phyloP scores from a whole-genome alignment of 1,140 invertebrate genomes.

The Drosophila pseudoobscura region DNA sequence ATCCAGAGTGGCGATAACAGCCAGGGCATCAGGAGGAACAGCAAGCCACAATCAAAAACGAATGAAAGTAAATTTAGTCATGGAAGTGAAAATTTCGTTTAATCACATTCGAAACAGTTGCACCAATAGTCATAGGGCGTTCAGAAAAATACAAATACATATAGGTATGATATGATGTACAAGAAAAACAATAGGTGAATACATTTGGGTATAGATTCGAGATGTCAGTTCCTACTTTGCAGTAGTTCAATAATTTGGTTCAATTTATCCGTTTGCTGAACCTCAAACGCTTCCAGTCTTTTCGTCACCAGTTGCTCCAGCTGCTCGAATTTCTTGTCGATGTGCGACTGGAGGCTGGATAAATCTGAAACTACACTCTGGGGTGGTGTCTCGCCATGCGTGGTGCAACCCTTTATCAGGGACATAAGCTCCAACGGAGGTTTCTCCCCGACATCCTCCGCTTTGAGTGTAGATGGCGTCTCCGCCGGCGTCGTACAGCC shows the following conservation, averaged over 20 bases:
- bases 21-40: too few relatives aligned
- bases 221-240: conserved; percentile 34
- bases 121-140: conserved; percentile 21
- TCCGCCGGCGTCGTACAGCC: not conserved
- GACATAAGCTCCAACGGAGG: conserved; percentile 53
- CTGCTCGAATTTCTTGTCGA: conserved; percentile 45
- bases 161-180: conserved; percentile 4
- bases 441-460: not conserved
- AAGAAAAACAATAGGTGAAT: conserved; percentile 6
- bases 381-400: not conserved
- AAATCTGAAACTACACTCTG: not conserved
- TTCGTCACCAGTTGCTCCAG: conserved; percentile 39
- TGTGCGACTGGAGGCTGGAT: conserved; percentile 24
- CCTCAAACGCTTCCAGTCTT: conserved; percentile 56
- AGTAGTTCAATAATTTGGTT: conserved; percentile 58
- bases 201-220: not conserved
- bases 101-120: conserved; percentile 31
- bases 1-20: too few relatives aligned
- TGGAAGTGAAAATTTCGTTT: conserved; percentile 5
- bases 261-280: conserved; percentile 46
- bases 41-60: too few relatives aligned
- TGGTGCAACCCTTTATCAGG: conserved; percentile 38
- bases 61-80: not conserved
- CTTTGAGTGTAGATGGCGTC: too few relatives aligned
- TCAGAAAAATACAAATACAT: conserved; percentile 13